phyloP scores from a whole-genome alignment of 2,113 vertebrate genomes.

The Pardalotus punctatus region DNA sequence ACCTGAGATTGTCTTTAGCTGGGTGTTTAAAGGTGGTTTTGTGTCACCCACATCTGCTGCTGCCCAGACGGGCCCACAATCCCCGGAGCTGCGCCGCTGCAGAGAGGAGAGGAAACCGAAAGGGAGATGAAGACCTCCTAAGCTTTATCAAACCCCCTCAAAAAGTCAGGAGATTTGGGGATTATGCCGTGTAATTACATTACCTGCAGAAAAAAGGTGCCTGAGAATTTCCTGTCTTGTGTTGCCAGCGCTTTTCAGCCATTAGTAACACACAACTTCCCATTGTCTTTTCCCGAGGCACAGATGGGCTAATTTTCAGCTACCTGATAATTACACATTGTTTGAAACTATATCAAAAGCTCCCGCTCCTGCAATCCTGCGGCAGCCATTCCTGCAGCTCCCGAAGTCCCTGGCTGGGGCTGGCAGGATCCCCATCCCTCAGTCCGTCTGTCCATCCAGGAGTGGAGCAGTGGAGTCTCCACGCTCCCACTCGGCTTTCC shows the following conservation, averaged over 20 bases:
- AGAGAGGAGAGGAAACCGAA: neutral
- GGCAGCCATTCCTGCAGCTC: neutral
- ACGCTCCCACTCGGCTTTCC: fast-evolving
- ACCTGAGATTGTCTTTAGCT: neutral
- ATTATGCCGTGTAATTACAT: slow-evolving; percentile 40
- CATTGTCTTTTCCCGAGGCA: slow-evolving; percentile 49
- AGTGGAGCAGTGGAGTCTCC: fast-evolving
- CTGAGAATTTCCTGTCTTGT: slow-evolving; percentile 47
- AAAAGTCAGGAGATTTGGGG: slow-evolving; percentile 54
- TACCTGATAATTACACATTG: slow-evolving; percentile 66
- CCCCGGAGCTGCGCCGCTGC: neutral
- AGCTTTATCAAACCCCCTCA: slow-evolving; percentile 1
- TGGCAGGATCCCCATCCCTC: neutral
- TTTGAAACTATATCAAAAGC: slow-evolving; percentile 63
- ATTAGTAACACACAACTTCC: slow-evolving; percentile 61
- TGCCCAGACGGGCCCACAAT: neutral
- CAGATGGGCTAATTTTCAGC: slow-evolving; percentile 64
- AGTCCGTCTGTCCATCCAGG: neutral
- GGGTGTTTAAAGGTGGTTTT: neutral
- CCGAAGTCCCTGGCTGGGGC: neutral
- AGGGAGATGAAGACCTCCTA: neutral
- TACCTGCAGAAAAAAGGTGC: slow-evolving; percentile 28
- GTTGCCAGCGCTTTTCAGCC: slow-evolving; percentile 60
- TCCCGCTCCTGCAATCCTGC: neutral
- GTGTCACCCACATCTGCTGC: slow-evolving; percentile 19